phyloP scores from a whole-genome alignment of 1,140 invertebrate species.

The Tetragonula clypearis region DNA sequence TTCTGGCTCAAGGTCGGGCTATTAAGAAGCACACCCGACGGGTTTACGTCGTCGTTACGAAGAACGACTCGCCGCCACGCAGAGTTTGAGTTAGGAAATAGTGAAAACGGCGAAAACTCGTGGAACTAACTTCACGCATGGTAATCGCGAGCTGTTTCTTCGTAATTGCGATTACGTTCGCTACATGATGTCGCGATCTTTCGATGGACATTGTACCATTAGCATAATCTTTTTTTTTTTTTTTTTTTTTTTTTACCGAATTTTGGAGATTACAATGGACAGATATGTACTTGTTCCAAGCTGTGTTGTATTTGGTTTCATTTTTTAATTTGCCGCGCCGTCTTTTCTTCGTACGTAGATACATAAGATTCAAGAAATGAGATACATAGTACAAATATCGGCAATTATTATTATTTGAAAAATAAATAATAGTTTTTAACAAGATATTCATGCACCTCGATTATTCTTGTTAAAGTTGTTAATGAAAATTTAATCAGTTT shows the following conservation, averaged over 20 bases:
- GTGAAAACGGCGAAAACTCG: slow-evolving; percentile 52
- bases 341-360: not conserved
- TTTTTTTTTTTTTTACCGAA: not conserved
- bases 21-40: slow-evolving; percentile 57
- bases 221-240: not conserved
- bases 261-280: not conserved
- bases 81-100: slow-evolving; percentile 44
- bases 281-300: not conserved
- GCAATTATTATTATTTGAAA: not conserved
- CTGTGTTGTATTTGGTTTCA: not conserved
- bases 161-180: not conserved
- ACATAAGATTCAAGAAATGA: not conserved
- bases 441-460: not conserved
- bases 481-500: too few species aligned
- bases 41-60: slow-evolving; percentile 55
- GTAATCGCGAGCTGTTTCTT: not conserved
- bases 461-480: not conserved
- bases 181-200: not conserved
- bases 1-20: slow-evolving; percentile 62
- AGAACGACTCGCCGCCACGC: not conserved
- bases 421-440: not conserved
- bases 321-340: not conserved
- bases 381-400: not conserved
- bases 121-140: not conserved
- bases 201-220: not conserved